phyloP scores from a whole-genome alignment of 2,797 vertebrate genomes.

The Clarias platycephalus region DNA sequence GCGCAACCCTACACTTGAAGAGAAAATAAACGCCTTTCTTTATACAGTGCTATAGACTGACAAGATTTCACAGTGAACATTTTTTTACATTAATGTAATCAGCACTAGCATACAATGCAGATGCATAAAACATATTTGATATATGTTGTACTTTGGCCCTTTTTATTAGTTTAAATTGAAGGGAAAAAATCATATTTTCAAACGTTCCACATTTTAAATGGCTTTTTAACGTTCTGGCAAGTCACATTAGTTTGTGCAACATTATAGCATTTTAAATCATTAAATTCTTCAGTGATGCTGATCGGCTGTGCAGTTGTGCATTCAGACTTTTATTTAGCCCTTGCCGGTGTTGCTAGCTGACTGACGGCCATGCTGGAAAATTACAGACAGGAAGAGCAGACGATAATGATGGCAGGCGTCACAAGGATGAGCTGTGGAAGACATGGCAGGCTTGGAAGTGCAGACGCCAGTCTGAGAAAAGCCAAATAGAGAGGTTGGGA shows the following conservation, averaged over 20 bases:
- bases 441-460: slow-evolving; percentile 51
- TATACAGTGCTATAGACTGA: slow-evolving; percentile 5
- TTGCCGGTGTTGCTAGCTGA: slow-evolving; percentile 40
- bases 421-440: slow-evolving; percentile 63
- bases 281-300: not conserved
- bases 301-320: not conserved
- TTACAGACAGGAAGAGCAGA: slow-evolving; percentile 55
- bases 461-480: slow-evolving; percentile 48
- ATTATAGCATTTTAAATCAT: not conserved
- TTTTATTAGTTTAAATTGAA: not conserved
- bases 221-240: not conserved
- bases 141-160: not conserved
- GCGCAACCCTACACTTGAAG: slow-evolving; percentile 26
- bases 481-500: slow-evolving; percentile 39
- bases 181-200: not conserved
- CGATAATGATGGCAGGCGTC: slow-evolving; percentile 52
- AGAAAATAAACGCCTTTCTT: slow-evolving; percentile 23
- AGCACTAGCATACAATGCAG: not conserved
- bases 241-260: not conserved
- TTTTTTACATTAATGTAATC: not conserved
- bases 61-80: not conserved
- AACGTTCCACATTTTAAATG: not conserved
- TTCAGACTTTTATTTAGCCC: slow-evolving; percentile 31
- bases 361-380: slow-evolving; percentile 56
- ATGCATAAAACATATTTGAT: not conserved